These are phyloP conservation scores for Trichomycterus rosablanca DNA, from an alignment of 2,113 vertebrate species.

Conservation along the genomic window DNA sequence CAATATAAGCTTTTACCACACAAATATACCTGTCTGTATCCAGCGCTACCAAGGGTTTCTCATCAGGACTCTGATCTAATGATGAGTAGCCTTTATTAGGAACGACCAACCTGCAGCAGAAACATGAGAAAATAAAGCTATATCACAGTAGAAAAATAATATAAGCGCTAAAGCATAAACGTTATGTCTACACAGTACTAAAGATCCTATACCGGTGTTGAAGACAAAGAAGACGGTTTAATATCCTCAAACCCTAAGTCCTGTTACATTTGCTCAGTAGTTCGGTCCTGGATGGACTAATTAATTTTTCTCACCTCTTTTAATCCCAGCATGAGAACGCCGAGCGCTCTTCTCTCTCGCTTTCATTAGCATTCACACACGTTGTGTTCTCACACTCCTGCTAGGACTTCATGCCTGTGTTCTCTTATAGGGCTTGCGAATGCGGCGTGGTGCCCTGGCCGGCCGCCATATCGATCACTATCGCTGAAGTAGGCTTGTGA, in stretches of 20 bases:
- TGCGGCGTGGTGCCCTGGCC: no score
- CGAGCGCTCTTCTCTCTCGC: not conserved
- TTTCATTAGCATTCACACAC: slow-evolving; percentile 30
- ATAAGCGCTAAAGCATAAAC: no score
- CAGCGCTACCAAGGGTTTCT: slow-evolving; percentile 94
- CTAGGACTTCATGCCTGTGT: not conserved
- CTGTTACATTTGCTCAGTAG: no score
- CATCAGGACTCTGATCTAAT: slow-evolving; percentile 95
- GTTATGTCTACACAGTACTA: no score
- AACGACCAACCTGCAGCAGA: slow-evolving; percentile 81
- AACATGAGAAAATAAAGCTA: not conserved
- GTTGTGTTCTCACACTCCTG: slow-evolving; percentile 6
- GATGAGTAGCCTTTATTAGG: slow-evolving; percentile 98
- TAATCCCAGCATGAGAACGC: slow-evolving; percentile 50
- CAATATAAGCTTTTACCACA: no score
- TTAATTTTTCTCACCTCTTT: slow-evolving; percentile 49
- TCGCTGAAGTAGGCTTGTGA: no score
- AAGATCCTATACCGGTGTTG: no score
- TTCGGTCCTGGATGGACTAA: no score
- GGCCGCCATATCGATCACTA: no score
- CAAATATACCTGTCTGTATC: slow-evolving; percentile 97
- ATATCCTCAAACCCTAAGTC: no score
- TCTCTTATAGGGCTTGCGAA: no score
- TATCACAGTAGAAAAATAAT: not conserved
- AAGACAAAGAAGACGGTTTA: no score